Evolutionary conservation across 2,888 invertebrate genomes (phyloP).

Genomic region (Spilosoma lubricipeda): DNA sequence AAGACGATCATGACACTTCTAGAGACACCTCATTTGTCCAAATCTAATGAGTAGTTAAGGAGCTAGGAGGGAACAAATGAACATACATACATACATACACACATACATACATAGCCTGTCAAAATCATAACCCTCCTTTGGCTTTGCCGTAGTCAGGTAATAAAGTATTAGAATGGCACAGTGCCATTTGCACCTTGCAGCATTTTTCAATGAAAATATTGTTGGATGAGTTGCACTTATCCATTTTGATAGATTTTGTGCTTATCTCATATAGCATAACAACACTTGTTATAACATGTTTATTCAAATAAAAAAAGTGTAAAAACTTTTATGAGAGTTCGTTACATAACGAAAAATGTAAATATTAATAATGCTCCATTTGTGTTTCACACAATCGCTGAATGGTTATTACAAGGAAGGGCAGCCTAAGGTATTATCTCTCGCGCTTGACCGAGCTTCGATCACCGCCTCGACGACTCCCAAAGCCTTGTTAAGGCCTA

Average conservation of each 20-base stretch:
- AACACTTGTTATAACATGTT: neutral
- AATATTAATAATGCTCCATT: slow-evolving; percentile 41
- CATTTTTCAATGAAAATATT: too few species aligned
- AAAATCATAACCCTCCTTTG: too few species aligned
- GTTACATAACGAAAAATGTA: slow-evolving; percentile 35
- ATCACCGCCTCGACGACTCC: slow-evolving; percentile 77
- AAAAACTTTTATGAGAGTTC: neutral
- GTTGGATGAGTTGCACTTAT: too few species aligned
- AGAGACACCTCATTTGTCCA: too few species aligned
- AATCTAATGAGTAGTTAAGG: too few species aligned
- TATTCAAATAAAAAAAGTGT: neutral
- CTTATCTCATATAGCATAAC: neutral
- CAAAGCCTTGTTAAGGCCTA: slow-evolving; percentile 81
- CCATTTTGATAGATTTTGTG: neutral
- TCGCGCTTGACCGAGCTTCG: slow-evolving; percentile 82
- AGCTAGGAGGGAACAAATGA: too few species aligned
- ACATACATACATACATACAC: too few species aligned
- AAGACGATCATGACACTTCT: too few species aligned
- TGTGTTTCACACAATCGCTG: slow-evolving; percentile 42
- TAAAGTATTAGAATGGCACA: too few species aligned
- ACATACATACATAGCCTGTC: too few species aligned
- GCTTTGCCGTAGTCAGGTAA: too few species aligned
- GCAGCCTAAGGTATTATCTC: slow-evolving; percentile 74
- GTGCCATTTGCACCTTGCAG: too few species aligned
- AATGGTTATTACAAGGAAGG: slow-evolving; percentile 57